phyloP scores from a whole-genome alignment of 64 coral and sea anemone species.

The Stylophora pistillata region DNA sequence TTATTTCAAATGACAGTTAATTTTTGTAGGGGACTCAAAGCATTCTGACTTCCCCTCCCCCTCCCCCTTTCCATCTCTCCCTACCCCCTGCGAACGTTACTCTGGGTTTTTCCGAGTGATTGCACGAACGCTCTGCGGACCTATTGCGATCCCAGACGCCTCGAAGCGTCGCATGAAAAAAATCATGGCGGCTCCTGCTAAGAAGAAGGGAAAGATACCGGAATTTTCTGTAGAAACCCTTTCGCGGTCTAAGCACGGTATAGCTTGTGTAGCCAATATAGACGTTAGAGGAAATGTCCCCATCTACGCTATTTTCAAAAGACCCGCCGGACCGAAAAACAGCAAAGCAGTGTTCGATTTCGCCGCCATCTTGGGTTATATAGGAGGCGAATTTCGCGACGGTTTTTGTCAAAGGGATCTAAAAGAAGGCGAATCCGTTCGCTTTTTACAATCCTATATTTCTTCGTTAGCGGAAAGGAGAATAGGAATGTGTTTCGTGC shows the following conservation, averaged over 20 bases:
- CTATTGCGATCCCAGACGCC: too few relatives aligned
- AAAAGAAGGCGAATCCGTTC: conserved; percentile 14
- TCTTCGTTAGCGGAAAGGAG: not conserved
- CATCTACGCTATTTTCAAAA: conserved; percentile 11
- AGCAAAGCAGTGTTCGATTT: conserved; percentile 4
- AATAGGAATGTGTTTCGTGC: conserved; percentile 14
- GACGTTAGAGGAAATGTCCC: conserved; percentile 36
- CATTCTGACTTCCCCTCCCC: too few relatives aligned
- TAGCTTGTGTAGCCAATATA: conserved; percentile 49
- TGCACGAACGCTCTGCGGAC: not conserved
- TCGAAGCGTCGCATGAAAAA: not conserved
- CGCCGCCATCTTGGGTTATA: conserved; percentile 16
- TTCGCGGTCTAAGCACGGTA: conserved; percentile 11
- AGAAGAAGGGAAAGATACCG: conserved; percentile 4
- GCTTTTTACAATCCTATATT: conserved; percentile 8
- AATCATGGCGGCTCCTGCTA: not conserved
- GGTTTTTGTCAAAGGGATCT: conserved; percentile 25
- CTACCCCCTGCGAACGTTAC: too few relatives aligned
- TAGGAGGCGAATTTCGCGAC: conserved; percentile 31
- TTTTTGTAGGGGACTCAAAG: too few relatives aligned
- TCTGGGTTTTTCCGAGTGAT: too few relatives aligned
- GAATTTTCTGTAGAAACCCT: conserved; percentile 14
- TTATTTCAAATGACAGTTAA: too few relatives aligned
- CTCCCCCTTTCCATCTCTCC: too few relatives aligned
- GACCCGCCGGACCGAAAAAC: not conserved